Base-by-base conservation (phyloP, 2,113 vertebrate species). In the Panurus biarmicus region DNA sequence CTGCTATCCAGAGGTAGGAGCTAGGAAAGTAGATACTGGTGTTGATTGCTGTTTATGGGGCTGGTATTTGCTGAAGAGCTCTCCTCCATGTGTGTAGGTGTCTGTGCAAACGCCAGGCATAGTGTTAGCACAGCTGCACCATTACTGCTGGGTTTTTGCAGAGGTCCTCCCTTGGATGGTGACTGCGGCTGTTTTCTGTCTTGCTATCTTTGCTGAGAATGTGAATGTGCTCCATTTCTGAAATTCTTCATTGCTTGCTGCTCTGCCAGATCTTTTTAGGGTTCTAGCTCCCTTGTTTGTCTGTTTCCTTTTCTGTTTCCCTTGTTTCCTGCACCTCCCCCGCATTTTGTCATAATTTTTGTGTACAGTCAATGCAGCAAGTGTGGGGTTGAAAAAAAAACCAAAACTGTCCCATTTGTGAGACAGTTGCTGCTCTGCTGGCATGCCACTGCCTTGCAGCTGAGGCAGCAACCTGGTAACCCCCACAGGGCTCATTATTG, bases 141-240 rank as follows among this genome's bases (percentile, higher is more conserved):
- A 35, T 42, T 67, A 25, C 67, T 73, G 69, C 75, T 65, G n/a
- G 25, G 12, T 24, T 88, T 78, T 26, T 83, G 81, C 40, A 67
- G 69, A 79, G 76, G 73, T 58, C 50, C n/a, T 92, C n/a, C 38
- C 44, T 45, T 57, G 71, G 35, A 79, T 53, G 7, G 50, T 77
- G 64, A 29, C 58, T 76, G 51, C n/a, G 56, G 64, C 77, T 95
- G 89, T 91, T 88, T 90, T 76, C 72, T 73, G 33, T 56, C 75
- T 61, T 85, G 50, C 93, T 95, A 88, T 95, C 91, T 94, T 87
- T 38, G 87, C 24, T 76, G 67, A 70, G 83, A 91, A 90, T 96
- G 86, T 86, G 54, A 75, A 85, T 54, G 64, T 50, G 74, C 85
- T 62, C 45, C 74, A 87, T 90, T 95, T 94, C 78, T 88, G 67